Conservation (phyloP, 2,888 invertebrate genomes). For the Drosophila infuscata region DNA sequence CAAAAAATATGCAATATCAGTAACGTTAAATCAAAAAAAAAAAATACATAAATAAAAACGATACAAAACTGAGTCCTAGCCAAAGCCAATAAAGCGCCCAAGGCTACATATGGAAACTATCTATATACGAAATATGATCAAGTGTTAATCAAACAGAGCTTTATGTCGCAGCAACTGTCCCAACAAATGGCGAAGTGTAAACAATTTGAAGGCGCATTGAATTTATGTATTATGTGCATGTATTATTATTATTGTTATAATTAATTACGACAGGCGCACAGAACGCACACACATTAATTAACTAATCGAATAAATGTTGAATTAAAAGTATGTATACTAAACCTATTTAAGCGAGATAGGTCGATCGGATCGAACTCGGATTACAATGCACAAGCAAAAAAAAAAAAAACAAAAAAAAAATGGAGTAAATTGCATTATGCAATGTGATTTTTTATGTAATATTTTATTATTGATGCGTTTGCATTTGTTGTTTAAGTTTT, state of each 20-base stretch:
- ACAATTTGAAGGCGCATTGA: conserved; percentile 31
- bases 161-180: conserved; percentile 54
- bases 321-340: conserved; percentile 71
- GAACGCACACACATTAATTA: conserved; percentile 39
- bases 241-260: conserved; percentile 57
- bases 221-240: conserved; percentile 62
- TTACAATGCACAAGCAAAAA: conserved; percentile 33
- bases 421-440: conserved; percentile 17
- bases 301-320: conserved; percentile 80
- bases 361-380: conserved; percentile 29
- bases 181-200: conserved; percentile 15
- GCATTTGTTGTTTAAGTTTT: conserved; percentile 74
- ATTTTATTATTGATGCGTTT: conserved; percentile 48
- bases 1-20: conserved; percentile 20
- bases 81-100: conserved; percentile 50
- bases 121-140: conserved; percentile 23
- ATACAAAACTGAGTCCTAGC: conserved; percentile 64
- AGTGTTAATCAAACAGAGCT: conserved; percentile 44
- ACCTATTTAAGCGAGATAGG: conserved; percentile 24
- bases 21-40: conserved; percentile 43
- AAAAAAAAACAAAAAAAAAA: conserved; percentile 1
- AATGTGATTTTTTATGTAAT: conserved; percentile 39
- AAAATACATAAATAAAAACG: conserved; percentile 30
- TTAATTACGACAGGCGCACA: conserved; percentile 36
- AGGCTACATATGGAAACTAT: conserved; percentile 21